A percentile compares a stretch with the other conserved stretches of the same genome.
Conservation (phyloP, 2,113 vertebrate genomes). For the Micromys minutus region DNA sequence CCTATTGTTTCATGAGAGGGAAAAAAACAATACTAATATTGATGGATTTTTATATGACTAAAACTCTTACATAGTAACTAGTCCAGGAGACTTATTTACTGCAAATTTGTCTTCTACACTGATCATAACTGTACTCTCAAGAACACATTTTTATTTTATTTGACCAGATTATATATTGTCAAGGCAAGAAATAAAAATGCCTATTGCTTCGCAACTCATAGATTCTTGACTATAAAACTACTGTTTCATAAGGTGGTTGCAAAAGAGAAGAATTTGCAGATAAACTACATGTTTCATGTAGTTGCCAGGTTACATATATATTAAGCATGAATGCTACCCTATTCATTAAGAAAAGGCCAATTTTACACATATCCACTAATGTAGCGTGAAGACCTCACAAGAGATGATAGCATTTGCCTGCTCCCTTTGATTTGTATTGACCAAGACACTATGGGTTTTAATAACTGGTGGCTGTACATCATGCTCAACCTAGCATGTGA, state of each 20-base stretch:
- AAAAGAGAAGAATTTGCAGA: neutral
- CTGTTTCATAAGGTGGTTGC: neutral
- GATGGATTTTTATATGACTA: too few species aligned
- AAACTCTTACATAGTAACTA: too few species aligned
- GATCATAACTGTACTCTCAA: neutral
- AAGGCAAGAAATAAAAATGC: neutral
- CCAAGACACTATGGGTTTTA: neutral
- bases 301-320: neutral
- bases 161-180: neutral
- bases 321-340: neutral
- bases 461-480: too few species aligned
- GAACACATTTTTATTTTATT: neutral
- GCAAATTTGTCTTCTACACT: neutral
- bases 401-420: fast-evolving
- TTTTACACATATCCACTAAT: neutral
- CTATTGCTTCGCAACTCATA: neutral
- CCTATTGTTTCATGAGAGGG: neutral
- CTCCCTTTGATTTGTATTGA: neutral
- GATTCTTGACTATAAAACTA: neutral
- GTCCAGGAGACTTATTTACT: neutral
- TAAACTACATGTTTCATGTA: neutral
- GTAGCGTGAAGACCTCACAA: constrained; percentile 58
- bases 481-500: neutral
- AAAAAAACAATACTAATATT: neutral
- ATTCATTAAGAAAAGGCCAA: neutral